Percentiles rank a stretch among this genome's conserved stretches.
These are phyloP conservation scores for Urosaurus nigricauda DNA, from an alignment of 2,797 vertebrate species.

Conservation along the genomic window DNA sequence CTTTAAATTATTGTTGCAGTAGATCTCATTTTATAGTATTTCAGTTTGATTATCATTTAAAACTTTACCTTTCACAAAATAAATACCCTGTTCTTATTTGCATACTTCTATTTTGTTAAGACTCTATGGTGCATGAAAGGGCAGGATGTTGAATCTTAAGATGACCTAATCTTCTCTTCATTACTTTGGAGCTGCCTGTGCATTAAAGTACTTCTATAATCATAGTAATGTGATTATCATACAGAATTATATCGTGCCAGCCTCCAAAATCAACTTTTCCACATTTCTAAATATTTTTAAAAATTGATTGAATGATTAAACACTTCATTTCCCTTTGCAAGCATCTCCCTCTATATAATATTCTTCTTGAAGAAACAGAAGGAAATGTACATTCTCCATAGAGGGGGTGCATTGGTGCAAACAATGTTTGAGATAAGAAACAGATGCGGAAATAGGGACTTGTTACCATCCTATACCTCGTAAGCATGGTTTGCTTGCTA, in stretches of 20 bases:
- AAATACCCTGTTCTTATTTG: conserved; percentile 73
- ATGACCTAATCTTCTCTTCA: conserved; percentile 47
- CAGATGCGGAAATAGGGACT: background rate
- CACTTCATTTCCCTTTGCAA: background rate
- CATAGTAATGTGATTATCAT: conserved; percentile 49
- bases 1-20: conserved; percentile 79
- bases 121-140: conserved; percentile 44
- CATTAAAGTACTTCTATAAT: conserved; percentile 51
- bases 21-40: conserved; percentile 78
- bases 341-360: conserved; percentile 18
- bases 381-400: conserved; percentile 18
- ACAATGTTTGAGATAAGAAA: background rate
- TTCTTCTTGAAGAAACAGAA: conserved; percentile 23
- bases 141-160: conserved; percentile 52
- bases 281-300: conserved; percentile 56
- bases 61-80: conserved; percentile 75
- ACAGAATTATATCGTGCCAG: conserved; percentile 61
- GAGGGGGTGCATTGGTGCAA: background rate
- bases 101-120: conserved; percentile 65
- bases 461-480: background rate
- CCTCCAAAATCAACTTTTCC: conserved; percentile 54
- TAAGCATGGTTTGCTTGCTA: background rate
- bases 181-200: conserved; percentile 18
- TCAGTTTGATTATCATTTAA: conserved; percentile 79
- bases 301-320: conserved; percentile 36